Evolutionary conservation across 1,140 invertebrate genomes (phyloP).

Genomic region (Brachionus calyciflorus): DNA sequence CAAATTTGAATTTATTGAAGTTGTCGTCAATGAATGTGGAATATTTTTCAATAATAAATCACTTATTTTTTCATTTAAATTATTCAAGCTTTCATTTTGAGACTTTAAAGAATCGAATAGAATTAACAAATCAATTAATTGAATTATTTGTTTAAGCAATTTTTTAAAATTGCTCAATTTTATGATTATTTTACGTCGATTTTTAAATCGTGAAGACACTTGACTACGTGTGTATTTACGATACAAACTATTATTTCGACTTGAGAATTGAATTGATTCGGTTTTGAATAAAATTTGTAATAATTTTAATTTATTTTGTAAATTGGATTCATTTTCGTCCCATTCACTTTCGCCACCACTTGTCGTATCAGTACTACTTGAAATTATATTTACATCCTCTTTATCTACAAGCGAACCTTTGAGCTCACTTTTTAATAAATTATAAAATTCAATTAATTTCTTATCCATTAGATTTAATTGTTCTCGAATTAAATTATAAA

Average conservation of each 20-base stretch:
- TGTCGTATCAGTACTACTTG: background rate
- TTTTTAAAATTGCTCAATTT: background rate
- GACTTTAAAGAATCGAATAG: background rate
- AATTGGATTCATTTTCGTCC: background rate
- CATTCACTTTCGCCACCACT: background rate
- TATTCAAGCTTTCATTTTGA: background rate
- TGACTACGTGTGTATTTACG: background rate
- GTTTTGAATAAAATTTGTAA: background rate
- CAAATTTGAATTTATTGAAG: background rate
- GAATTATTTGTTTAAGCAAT: background rate
- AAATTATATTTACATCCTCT: too few species aligned
- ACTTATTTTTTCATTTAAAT: background rate
- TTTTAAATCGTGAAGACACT: slow-evolving; percentile 16
- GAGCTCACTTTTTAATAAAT: background rate
- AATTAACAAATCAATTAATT: background rate
- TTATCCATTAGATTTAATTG: background rate
- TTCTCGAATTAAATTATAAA: background rate
- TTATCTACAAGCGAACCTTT: background rate
- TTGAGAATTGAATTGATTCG: background rate
- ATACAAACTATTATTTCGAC: background rate
- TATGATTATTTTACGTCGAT: slow-evolving; percentile 10
- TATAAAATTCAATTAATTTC: background rate
- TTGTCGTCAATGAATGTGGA: background rate
- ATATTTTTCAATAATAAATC: background rate
- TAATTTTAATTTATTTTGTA: background rate